Conservation (phyloP, 2,888 invertebrate genomes). For the Lordiphosa andalusiaca region DNA sequence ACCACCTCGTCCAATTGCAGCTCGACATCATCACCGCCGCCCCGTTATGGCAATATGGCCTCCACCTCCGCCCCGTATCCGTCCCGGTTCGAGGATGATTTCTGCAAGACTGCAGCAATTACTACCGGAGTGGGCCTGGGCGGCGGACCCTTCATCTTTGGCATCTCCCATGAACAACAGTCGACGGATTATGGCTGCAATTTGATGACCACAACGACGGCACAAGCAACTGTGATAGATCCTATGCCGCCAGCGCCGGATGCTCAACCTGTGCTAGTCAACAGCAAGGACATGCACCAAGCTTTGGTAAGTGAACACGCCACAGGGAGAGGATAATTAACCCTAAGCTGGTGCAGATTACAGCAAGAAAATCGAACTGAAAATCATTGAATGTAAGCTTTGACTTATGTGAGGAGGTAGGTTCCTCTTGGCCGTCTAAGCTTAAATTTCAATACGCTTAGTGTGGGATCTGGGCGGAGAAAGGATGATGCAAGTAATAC, state of each 20-base stretch:
- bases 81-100: constrained; percentile 78
- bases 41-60: constrained; percentile 28
- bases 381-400: not conserved
- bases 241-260: not conserved
- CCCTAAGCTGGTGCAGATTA: no score
- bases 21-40: constrained; percentile 41
- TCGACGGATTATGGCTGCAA: constrained; percentile 45
- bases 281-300: constrained; percentile 53
- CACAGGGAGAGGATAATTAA: no score
- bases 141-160: constrained; percentile 84
- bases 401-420: no score
- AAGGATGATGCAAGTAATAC: no score
- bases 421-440: no score
- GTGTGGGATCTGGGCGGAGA: no score
- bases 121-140: not conserved
- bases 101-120: constrained; percentile 46
- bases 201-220: constrained; percentile 11
- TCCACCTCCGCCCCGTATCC: constrained; percentile 41
- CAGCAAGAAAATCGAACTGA: not conserved
- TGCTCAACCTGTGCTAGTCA: constrained; percentile 62
- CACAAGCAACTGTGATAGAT: constrained; percentile 6
- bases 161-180: constrained; percentile 81
- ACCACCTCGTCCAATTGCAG: constrained; percentile 48
- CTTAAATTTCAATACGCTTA: no score
- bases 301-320: constrained; percentile 54